Evolutionary conservation across 2,888 invertebrate genomes (phyloP).

Genomic region (Sussaba pulchella): DNA sequence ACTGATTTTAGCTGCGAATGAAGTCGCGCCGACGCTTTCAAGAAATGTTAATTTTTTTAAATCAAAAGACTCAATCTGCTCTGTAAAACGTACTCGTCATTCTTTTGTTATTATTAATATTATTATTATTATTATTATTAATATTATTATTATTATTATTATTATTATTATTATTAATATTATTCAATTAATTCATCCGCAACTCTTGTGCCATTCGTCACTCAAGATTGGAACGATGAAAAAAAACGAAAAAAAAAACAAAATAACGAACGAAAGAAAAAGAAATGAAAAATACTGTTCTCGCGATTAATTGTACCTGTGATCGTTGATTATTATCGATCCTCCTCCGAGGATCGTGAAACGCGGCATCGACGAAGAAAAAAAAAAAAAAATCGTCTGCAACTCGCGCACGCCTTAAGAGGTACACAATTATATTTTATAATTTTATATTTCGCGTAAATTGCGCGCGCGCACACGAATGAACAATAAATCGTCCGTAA

Average conservation of each 20-base stretch:
- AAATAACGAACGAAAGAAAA: conserved; percentile 1
- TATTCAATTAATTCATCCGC: conserved; percentile 45
- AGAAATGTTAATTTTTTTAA: conserved; percentile 40
- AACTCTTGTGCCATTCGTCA: conserved; percentile 51
- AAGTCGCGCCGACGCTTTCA: conserved; percentile 25
- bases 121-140: conserved; percentile 24
- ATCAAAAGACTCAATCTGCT: conserved; percentile 59
- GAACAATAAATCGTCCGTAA: conserved; percentile 48
- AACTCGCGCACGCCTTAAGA: conserved; percentile 65
- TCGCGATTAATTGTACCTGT: conserved; percentile 64
- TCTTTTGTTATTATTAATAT: conserved; percentile 18
- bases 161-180: no score
- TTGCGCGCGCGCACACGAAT: conserved; percentile 44
- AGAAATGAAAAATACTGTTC: conserved; percentile 17
- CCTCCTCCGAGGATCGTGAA: conserved; percentile 26
- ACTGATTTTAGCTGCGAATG: conserved; percentile 35
- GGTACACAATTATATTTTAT: conserved; percentile 70
- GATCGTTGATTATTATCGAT: conserved; percentile 47
- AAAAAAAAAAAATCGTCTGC: conserved; percentile 26
- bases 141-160: conserved; percentile 21
- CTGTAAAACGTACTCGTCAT: conserved; percentile 55
- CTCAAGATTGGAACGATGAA: conserved; percentile 45
- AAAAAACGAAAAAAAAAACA: neutral
- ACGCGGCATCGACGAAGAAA: conserved; percentile 10
- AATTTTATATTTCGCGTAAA: conserved; percentile 71